Evolutionary conservation across 35 echinoderm and acorn worm genomes (phyloP).

Genomic region (Lytechinus pictus): DNA sequence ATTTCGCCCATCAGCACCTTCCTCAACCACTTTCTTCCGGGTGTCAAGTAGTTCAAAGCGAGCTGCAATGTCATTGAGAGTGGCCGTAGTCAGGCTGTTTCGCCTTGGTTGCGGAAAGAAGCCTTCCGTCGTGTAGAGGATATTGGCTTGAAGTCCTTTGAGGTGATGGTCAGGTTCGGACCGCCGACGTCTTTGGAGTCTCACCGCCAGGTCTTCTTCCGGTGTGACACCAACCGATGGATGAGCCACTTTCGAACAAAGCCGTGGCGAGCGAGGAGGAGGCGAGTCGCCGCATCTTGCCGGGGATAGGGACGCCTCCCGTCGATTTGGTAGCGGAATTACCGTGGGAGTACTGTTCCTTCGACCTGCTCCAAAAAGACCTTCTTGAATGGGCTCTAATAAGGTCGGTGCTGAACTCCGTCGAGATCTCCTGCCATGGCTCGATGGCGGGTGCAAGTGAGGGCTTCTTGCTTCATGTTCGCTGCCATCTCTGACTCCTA

Average conservation of each 20-base stretch:
- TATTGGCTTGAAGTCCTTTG: slow-evolving; percentile 1
- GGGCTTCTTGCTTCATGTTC: not conserved
- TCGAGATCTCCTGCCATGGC: not conserved
- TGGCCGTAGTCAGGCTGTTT: slow-evolving; percentile 55
- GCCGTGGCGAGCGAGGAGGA: slow-evolving; percentile 21
- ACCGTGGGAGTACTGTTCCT: slow-evolving; percentile 37
- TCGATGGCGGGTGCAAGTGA: slow-evolving; percentile 26
- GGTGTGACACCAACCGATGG: not conserved
- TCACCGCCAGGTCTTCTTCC: slow-evolving; percentile 5
- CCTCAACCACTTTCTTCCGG: slow-evolving; percentile 31
- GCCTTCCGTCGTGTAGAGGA: slow-evolving; percentile 38
- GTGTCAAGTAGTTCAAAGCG: slow-evolving; percentile 61
- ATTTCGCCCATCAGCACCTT: slow-evolving; percentile 7
- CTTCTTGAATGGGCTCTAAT: slow-evolving; percentile 45
- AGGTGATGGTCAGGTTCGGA: slow-evolving; percentile 26
- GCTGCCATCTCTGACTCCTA: not conserved
- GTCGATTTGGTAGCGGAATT: not conserved
- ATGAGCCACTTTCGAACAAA: slow-evolving; percentile 14
- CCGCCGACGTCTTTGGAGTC: slow-evolving; percentile 19
- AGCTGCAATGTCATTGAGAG: slow-evolving; percentile 47
- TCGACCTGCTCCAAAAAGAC: slow-evolving; percentile 38
- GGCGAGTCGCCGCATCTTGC: slow-evolving; percentile 28
- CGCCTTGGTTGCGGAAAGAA: slow-evolving; percentile 58
- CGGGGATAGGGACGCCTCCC: slow-evolving; percentile 26
- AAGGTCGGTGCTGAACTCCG: slow-evolving; percentile 46